phyloP scores from a whole-genome alignment of 2,797 vertebrate species.

The Natrix natrix region DNA sequence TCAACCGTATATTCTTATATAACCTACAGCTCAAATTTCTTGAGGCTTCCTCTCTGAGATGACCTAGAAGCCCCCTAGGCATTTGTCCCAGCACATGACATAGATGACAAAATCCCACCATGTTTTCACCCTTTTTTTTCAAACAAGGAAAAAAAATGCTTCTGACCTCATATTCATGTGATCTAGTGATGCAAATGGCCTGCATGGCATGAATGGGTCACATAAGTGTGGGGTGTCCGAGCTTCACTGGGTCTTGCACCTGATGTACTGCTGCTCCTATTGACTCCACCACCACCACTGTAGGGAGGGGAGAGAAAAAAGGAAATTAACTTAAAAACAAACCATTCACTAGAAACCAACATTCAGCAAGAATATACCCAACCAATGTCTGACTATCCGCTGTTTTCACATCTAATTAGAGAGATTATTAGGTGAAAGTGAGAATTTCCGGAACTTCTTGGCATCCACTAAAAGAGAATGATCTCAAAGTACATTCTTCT shows the following conservation, averaged over 20 bases:
- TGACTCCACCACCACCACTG: neutral
- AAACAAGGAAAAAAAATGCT: neutral
- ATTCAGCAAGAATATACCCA: neutral
- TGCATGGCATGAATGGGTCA: slow-evolving; percentile 11
- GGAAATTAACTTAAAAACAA: neutral
- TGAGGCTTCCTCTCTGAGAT: neutral
- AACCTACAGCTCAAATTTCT: neutral
- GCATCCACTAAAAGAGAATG: neutral
- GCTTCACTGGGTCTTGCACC: neutral
- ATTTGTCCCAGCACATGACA: neutral
- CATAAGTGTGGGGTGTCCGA: slow-evolving; percentile 15
- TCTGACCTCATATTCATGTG: neutral
- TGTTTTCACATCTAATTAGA: neutral
- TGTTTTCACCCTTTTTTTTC: neutral
- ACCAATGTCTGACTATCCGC: neutral
- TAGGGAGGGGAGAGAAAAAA: neutral
- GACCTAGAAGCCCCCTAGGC: neutral
- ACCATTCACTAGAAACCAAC: neutral
- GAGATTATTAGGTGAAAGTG: neutral
- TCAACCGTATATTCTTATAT: neutral
- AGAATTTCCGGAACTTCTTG: neutral
- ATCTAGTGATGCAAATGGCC: slow-evolving; percentile 5
- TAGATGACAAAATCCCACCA: neutral
- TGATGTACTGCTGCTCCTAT: neutral
- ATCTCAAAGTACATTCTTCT: neutral